Conservation (phyloP, 37 sponge, comb jelly and placozoan genomes). For the Halisarca cf. caerulea region DNA sequence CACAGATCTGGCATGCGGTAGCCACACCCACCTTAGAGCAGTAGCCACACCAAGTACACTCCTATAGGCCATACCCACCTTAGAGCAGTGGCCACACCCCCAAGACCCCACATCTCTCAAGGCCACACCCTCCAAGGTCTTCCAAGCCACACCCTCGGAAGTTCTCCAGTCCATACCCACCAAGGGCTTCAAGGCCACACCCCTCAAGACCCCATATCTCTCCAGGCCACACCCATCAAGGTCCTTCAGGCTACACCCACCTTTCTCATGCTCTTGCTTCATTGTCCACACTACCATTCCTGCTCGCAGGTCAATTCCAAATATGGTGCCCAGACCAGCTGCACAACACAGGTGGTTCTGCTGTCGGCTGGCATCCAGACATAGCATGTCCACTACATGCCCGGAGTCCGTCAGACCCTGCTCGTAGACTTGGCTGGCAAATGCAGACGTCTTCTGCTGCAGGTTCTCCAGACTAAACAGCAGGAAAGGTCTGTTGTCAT, state of each 20-base stretch:
- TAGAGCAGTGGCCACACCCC: too few relatives aligned
- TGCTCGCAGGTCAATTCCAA: slow-evolving; percentile 71
- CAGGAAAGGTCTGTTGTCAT: background rate
- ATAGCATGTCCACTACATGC: slow-evolving; percentile 64
- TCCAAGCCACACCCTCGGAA: too few relatives aligned
- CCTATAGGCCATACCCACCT: too few relatives aligned
- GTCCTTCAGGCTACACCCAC: background rate
- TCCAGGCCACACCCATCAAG: too few relatives aligned
- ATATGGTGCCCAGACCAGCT: slow-evolving; percentile 68
- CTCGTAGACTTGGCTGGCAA: background rate
- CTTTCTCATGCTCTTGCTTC: slow-evolving; percentile 5
- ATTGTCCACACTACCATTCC: slow-evolving; percentile 50
- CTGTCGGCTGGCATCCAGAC: slow-evolving; percentile 38
- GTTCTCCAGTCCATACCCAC: too few relatives aligned
- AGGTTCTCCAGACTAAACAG: slow-evolving; percentile 18
- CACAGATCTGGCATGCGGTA: too few relatives aligned
- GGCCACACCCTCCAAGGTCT: too few relatives aligned
- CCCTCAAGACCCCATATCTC: too few relatives aligned
- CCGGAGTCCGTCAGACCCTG: slow-evolving; percentile 17
- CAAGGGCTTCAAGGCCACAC: too few relatives aligned
- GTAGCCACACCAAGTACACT: too few relatives aligned
- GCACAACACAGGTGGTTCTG: slow-evolving; percentile 61
- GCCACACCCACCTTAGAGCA: too few relatives aligned
- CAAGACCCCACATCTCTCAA: too few relatives aligned
- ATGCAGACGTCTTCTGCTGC: background rate